These are phyloP conservation scores for Trichopoda pennipes DNA, from an alignment of 2,888 invertebrate genomes.

Conservation along the genomic window DNA sequence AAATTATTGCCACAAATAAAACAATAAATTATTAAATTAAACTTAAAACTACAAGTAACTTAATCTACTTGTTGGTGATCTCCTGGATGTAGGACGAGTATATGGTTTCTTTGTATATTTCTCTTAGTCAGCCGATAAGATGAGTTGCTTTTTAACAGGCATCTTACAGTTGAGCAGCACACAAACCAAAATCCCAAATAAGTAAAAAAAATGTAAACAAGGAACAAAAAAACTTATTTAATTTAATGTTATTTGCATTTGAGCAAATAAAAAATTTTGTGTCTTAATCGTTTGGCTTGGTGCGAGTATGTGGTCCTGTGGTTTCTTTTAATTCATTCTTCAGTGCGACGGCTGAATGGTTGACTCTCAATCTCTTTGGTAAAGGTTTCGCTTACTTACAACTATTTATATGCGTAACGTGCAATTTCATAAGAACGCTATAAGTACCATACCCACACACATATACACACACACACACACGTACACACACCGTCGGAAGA, in stretches of 20 bases:
- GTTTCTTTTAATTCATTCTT: slow-evolving; percentile 22
- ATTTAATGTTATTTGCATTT: slow-evolving; percentile 81
- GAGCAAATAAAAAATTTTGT: slow-evolving; percentile 81
- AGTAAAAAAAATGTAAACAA: slow-evolving; percentile 22
- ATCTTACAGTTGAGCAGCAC: slow-evolving; percentile 36
- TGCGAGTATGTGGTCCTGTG: slow-evolving; percentile 54
- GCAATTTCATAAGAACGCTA: slow-evolving; percentile 63
- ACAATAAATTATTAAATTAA: slow-evolving; percentile 64
- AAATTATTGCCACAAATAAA: slow-evolving; percentile 59
- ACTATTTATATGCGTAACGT: slow-evolving; percentile 76
- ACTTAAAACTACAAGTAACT: slow-evolving; percentile 77
- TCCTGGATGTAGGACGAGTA: slow-evolving; percentile 11
- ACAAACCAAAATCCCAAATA: slow-evolving; percentile 14
- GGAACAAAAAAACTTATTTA: slow-evolving; percentile 75
- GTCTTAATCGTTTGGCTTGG: slow-evolving; percentile 80
- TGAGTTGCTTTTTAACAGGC: slow-evolving; percentile 30
- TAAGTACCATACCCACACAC: slow-evolving; percentile 32
- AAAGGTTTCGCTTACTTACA: slow-evolving; percentile 55
- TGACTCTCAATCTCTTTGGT: slow-evolving; percentile 74
- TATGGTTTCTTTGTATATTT: slow-evolving; percentile 36
- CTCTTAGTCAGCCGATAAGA: slow-evolving; percentile 57
- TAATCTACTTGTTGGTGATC: slow-evolving; percentile 71
- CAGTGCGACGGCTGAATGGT: slow-evolving; percentile 31
- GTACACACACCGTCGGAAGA: slow-evolving; percentile 50
- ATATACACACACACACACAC: not conserved